Percentiles rank a stretch among this genome's conserved stretches.
Evolutionary conservation across 1,140 invertebrate genomes (phyloP).

Genomic region (Hyphantria cunea): DNA sequence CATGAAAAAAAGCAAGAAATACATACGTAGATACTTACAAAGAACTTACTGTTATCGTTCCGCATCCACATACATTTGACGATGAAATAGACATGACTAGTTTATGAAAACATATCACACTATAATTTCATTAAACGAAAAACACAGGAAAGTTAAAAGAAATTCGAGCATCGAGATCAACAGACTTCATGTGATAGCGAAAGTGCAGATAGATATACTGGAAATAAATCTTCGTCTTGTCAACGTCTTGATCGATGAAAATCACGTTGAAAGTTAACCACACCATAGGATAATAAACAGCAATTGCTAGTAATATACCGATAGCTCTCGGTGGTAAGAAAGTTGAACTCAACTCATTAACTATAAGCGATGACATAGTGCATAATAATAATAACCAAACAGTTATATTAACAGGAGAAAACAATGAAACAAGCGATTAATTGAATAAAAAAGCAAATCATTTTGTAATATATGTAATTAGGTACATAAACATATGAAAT

Average conservation of each 20-base stretch:
- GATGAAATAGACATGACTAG: neutral
- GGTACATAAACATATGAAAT: too few species aligned
- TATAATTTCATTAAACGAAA: neutral
- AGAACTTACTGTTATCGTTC: neutral
- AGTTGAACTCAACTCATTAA: constrained; percentile 11
- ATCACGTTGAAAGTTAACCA: constrained; percentile 51
- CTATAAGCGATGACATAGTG: too few species aligned
- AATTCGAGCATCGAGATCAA: neutral
- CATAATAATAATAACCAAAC: too few species aligned
- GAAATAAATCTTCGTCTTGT: constrained; percentile 8
- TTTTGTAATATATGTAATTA: too few species aligned
- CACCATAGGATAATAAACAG: constrained; percentile 40
- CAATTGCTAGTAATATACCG: constrained; percentile 32
- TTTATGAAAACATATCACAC: neutral
- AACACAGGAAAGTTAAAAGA: constrained; percentile 13
- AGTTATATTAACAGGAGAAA: too few species aligned
- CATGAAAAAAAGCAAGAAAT: too few species aligned
- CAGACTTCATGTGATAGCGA: constrained; percentile 19
- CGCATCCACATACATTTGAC: neutral
- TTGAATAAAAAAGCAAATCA: too few species aligned
- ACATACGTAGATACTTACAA: neutral
- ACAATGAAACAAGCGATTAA: too few species aligned
- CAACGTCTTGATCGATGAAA: constrained; percentile 25
- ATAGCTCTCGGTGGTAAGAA: constrained; percentile 27
- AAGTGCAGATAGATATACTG: constrained; percentile 8